A percentile compares a stretch with the other conserved stretches of the same genome.
Evolutionary conservation across 2,113 vertebrate species (phyloP).

Genomic region (Myotis lucifugus): DNA sequence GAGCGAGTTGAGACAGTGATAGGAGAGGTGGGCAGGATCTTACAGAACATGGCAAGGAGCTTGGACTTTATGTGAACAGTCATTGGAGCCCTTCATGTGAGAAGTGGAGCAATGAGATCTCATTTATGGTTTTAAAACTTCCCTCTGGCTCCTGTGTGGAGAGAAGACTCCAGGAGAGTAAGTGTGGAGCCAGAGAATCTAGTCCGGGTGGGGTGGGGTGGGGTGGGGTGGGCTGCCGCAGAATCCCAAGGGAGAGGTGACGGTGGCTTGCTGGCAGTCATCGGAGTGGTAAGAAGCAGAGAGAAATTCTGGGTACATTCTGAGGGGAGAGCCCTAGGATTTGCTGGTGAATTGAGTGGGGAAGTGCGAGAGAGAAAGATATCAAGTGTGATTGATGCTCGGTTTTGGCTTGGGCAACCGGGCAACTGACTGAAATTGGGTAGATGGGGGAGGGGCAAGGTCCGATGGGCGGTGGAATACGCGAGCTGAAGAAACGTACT

Average conservation of each 20-base stretch:
- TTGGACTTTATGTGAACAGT: not conserved
- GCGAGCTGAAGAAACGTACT: not conserved
- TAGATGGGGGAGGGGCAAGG: not conserved
- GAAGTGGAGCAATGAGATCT: not conserved
- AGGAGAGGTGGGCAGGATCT: not conserved
- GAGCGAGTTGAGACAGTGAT: no score
- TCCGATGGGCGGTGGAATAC: not conserved
- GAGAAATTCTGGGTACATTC: not conserved
- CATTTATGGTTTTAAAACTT: not conserved
- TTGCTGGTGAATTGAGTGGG: not conserved
- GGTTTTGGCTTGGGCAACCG: not conserved
- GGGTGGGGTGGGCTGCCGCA: accelerated
- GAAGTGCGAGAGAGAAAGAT: not conserved
- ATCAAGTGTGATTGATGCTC: not conserved
- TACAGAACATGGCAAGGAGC: not conserved
- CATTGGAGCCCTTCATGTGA: not conserved
- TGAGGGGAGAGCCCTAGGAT: not conserved
- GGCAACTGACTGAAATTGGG: not conserved
- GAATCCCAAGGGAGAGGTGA: not conserved
- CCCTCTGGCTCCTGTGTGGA: not conserved
- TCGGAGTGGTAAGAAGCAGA: not conserved
- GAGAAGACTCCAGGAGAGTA: not conserved
- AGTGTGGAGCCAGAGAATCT: not conserved
- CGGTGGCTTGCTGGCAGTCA: not conserved
- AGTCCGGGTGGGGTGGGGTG: no score